Evolutionary conservation across 2,797 vertebrate species (phyloP), one percentile per base, ranked within the genome.

Genomic region (Lepilemur ruficaudatus): DNA sequence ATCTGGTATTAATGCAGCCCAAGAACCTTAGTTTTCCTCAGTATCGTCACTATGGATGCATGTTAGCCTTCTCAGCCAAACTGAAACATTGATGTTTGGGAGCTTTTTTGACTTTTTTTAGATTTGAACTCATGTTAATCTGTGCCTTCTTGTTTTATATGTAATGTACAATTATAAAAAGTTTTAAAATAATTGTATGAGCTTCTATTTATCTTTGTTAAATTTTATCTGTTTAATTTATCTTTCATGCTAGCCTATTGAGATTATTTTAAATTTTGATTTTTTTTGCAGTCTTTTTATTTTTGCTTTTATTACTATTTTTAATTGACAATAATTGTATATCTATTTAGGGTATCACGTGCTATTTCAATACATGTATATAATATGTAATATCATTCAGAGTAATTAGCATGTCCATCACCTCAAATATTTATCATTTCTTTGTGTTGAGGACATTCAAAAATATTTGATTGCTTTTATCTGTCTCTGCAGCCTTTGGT

Each of bases 191-290:
- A n/a, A 88, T 28, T 84, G 7, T 38, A n/a, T 55, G 72, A 43
- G 14, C 15, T 92, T 91, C 69, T 69, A 38, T 70, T 82, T 87
- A 57, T 83, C 38, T 90, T 86, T 52, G 48, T 93, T 91, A 69
- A 55, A 41, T 89, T 48, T 69, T 75, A n/a, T 46, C 23, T 89
- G 46, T 38, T 83, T 79, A 59, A 55, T 80, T 67, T 38, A 20
- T 89, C 35, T 94, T 13, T 76, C 30, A 20, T 48, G 59, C 43
- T 75, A 89, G 12, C 59, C 50, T 95, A 2, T 91, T 65, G 55
- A 78, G 52, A 89, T 23, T 57, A 35, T 92, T 91, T 91, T 94
- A 85, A 75, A 81, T 79, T 80, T 85, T 57, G 22, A 41, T 81
- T 82, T n/a, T 69, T 65, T 91, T 88, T 78, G n/a, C 22, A 79